These are phyloP conservation scores for Metallyticus violacea DNA, from an alignment of 2,888 invertebrate species.

Conservation along the genomic window DNA sequence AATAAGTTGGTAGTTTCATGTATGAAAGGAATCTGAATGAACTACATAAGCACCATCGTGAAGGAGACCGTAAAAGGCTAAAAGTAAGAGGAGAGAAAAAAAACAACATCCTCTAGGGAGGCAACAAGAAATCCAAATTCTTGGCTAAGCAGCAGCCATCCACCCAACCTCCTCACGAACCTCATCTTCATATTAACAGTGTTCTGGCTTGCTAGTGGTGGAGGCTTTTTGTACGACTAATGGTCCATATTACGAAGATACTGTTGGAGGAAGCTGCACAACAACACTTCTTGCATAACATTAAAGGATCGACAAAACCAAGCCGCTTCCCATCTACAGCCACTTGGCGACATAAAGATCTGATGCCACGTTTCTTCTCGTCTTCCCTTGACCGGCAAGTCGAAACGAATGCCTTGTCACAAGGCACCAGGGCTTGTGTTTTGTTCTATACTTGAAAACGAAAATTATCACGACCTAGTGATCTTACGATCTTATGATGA, in stretches of 20 bases:
- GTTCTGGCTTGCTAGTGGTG: slow-evolving; percentile 8
- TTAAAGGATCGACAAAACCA: slow-evolving; percentile 11
- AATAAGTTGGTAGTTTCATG: neutral
- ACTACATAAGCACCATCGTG: neutral
- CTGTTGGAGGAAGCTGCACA: slow-evolving; percentile 4
- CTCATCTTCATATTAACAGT: slow-evolving; percentile 28
- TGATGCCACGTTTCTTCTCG: neutral
- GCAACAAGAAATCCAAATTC: slow-evolving; percentile 18
- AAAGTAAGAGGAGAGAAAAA: neutral
- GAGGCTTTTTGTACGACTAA: slow-evolving; percentile 24
- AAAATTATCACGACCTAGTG: too few species aligned
- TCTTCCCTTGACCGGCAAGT: neutral
- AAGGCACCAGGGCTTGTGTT: too few species aligned
- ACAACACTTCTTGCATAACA: slow-evolving; percentile 25
- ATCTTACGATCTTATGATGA: too few species aligned
- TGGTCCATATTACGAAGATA: slow-evolving; percentile 24
- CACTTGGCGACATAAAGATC: neutral
- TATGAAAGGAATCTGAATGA: slow-evolving; percentile 4
- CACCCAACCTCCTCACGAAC: neutral
- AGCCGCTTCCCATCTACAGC: neutral
- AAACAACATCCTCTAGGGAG: neutral
- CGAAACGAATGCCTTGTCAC: neutral
- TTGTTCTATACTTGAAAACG: too few species aligned
- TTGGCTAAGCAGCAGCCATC: slow-evolving; percentile 4
- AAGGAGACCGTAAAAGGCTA: neutral